Evolutionary conservation across 2,888 invertebrate genomes (phyloP).

Genomic region (Geophilus truncorum): DNA sequence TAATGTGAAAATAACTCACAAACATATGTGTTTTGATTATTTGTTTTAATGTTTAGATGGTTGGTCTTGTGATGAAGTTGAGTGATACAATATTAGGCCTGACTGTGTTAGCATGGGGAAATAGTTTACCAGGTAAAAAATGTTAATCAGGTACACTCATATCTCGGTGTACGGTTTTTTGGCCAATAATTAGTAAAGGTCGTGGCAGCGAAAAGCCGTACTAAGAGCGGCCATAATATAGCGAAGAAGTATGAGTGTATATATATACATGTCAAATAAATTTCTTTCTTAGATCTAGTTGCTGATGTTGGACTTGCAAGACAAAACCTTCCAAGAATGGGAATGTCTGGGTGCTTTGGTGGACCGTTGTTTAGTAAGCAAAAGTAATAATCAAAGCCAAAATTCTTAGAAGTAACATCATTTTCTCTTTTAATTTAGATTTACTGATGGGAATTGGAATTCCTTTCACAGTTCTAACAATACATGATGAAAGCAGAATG

Average conservation of each 20-base stretch:
- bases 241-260: too few species aligned
- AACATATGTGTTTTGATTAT: not conserved
- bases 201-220: too few species aligned
- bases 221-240: too few species aligned
- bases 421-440: not conserved
- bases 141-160: too few species aligned
- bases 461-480: not conserved
- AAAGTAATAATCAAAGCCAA: too few species aligned
- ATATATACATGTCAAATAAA: too few species aligned
- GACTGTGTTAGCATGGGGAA: constrained; percentile 62
- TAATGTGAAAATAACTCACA: not conserved
- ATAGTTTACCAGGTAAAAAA: constrained; percentile 56
- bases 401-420: too few species aligned
- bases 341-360: constrained; percentile 62
- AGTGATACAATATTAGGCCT: constrained; percentile 60
- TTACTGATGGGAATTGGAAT: constrained; percentile 24
- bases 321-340: constrained; percentile 62
- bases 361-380: constrained; percentile 62
- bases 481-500: not conserved
- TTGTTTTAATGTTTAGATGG: constrained; percentile 50
- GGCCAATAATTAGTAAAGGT: too few species aligned
- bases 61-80: constrained; percentile 57
- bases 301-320: constrained; percentile 58
- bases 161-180: too few species aligned
- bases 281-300: constrained; percentile 58